Conservation (phyloP, 2,797 vertebrate species). For the Eidolon dupreanum region DNA sequence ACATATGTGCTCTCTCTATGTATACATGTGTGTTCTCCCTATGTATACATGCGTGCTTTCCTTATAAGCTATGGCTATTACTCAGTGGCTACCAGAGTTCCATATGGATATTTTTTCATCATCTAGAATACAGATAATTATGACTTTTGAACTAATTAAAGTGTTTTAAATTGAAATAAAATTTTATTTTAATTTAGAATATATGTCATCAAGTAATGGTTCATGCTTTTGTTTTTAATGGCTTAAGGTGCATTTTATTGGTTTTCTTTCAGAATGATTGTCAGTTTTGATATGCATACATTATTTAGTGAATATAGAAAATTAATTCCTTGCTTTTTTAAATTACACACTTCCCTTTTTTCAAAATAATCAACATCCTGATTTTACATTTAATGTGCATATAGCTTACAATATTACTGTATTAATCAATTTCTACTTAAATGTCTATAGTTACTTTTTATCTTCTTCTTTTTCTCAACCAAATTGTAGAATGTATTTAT, state of each 20-base stretch:
- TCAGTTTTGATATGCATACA: background rate
- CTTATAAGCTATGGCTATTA: background rate
- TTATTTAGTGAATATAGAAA: constrained; percentile 25
- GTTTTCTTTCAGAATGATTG: background rate
- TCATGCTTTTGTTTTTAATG: too few relatives aligned
- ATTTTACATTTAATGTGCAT: constrained; percentile 1
- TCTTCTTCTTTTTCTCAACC: background rate
- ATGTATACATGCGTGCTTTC: background rate
- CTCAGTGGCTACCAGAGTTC: background rate
- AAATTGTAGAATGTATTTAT: background rate
- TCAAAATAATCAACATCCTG: background rate
- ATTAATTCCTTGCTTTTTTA: background rate
- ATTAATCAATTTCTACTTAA: background rate
- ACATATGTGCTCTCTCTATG: too few relatives aligned
- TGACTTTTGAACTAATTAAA: background rate
- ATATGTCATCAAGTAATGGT: background rate
- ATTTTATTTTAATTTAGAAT: constrained; percentile 29
- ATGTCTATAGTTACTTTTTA: background rate
- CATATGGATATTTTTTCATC: background rate
- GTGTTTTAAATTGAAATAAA: background rate
- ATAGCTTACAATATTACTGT: background rate
- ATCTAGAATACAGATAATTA: background rate
- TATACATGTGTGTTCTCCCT: too few relatives aligned
- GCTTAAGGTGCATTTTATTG: too few relatives aligned
- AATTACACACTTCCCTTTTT: background rate